These are phyloP conservation scores for Echinometra lucunter DNA, from an alignment of 53 echinoderm and acorn worm genomes.

Conservation along the genomic window DNA sequence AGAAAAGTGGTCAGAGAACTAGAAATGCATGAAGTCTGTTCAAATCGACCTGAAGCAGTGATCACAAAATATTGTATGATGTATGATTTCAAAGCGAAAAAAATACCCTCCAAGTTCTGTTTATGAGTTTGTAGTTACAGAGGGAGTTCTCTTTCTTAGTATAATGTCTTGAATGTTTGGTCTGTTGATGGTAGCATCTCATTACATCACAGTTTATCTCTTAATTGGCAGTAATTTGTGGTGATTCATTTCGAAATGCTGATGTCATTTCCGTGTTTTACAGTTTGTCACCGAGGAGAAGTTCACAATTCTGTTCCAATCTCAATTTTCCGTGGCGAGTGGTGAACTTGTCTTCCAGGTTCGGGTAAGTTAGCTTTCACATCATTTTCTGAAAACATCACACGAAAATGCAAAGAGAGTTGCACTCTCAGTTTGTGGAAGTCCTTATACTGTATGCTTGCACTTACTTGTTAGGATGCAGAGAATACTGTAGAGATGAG, in stretches of 20 bases:
- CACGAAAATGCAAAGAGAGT: neutral
- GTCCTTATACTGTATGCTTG: too few relatives aligned
- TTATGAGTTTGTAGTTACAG: too few relatives aligned
- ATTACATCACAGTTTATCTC: neutral
- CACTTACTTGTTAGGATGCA: neutral
- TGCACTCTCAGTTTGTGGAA: neutral
- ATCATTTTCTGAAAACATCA: neutral
- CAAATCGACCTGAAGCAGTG: neutral
- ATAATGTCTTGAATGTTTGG: neutral
- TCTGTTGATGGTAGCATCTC: neutral
- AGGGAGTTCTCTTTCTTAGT: too few relatives aligned
- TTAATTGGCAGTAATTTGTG: neutral
- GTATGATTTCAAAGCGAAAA: neutral
- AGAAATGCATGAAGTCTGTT: neutral
- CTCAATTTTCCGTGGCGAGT: slow-evolving; percentile 92
- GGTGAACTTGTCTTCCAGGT: slow-evolving; percentile 98
- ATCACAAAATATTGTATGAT: neutral
- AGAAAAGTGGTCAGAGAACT: neutral
- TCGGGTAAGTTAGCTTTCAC: slow-evolving; percentile 81
- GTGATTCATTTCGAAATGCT: neutral
- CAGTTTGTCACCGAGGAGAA: slow-evolving; percentile 99
- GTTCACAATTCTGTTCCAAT: slow-evolving; percentile 98
- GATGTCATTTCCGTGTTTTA: neutral
- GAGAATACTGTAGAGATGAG: neutral
- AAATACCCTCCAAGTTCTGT: too few relatives aligned